Evolutionary conservation across 2,888 invertebrate genomes (phyloP).

Genomic region (Plemyria rubiginata): DNA sequence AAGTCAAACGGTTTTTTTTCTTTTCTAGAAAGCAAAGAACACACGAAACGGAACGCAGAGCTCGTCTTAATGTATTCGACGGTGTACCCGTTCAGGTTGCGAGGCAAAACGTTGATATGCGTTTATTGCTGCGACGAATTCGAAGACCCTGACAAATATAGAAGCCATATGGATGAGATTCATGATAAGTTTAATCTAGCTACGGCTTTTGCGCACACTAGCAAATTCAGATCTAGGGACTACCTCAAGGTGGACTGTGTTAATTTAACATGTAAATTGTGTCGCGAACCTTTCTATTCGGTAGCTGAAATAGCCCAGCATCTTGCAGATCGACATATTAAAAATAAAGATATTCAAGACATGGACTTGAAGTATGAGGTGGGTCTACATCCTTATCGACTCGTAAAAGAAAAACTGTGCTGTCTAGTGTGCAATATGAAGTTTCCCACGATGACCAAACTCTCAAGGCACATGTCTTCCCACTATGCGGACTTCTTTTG

Average conservation of each 20-base stretch:
- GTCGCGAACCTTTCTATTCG: slow-evolving; percentile 51
- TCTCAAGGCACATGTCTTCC: slow-evolving; percentile 67
- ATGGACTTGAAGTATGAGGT: slow-evolving; percentile 61
- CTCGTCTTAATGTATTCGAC: slow-evolving; percentile 71
- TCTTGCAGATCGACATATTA: slow-evolving; percentile 55
- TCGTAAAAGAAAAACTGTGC: slow-evolving; percentile 61
- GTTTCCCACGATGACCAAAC: slow-evolving; percentile 60
- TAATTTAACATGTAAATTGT: slow-evolving; percentile 64
- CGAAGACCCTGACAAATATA: slow-evolving; percentile 62
- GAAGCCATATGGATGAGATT: slow-evolving; percentile 60
- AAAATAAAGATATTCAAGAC: slow-evolving; percentile 29
- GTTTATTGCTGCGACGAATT: slow-evolving; percentile 74
- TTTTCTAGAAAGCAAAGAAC: slow-evolving; percentile 64
- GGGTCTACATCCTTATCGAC: slow-evolving; percentile 66
- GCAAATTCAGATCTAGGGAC: slow-evolving; percentile 51
- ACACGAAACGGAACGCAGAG: slow-evolving; percentile 69
- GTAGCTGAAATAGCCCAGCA: slow-evolving; percentile 62
- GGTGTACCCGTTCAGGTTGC: slow-evolving; percentile 72
- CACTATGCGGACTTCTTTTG: slow-evolving; percentile 72
- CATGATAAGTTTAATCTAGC: slow-evolving; percentile 61
- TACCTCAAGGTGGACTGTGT: slow-evolving; percentile 71
- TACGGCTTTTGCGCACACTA: slow-evolving; percentile 66
- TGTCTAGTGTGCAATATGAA: slow-evolving; percentile 65
- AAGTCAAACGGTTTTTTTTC: slow-evolving; percentile 64
- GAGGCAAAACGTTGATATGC: slow-evolving; percentile 65